These are phyloP conservation scores for Mus caroli DNA, from an alignment of 2,797 vertebrate species.

Conservation along the genomic window DNA sequence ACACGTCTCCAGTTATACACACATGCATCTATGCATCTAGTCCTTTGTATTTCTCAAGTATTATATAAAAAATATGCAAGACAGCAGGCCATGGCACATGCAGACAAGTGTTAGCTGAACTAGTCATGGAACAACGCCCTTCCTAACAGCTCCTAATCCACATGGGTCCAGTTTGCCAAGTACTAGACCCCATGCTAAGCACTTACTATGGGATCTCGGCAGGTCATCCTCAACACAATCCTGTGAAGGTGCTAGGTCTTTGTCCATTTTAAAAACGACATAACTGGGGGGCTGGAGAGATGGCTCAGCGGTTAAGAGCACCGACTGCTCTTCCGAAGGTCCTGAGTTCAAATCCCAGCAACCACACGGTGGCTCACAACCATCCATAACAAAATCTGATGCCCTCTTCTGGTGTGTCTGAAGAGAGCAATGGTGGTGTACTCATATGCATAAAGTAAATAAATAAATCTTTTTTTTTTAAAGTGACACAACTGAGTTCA, in stretches of 20 bases:
- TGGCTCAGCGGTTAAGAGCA: too few relatives aligned
- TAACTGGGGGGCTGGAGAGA: neutral
- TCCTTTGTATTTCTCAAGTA: neutral
- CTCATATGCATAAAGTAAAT: too few relatives aligned
- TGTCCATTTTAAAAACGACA: neutral
- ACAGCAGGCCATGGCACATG: neutral
- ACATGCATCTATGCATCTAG: rapidly evolving
- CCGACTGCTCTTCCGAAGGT: too few relatives aligned
- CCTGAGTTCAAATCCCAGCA: too few relatives aligned
- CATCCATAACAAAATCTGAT: too few relatives aligned
- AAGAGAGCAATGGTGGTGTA: too few relatives aligned
- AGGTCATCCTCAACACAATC: neutral
- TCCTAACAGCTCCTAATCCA: neutral
- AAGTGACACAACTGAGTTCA: neutral
- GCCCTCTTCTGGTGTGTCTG: too few relatives aligned
- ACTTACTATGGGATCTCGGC: neutral
- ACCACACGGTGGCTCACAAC: too few relatives aligned
- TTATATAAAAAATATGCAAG: neutral
- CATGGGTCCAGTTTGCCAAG: rapidly evolving
- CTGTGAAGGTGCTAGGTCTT: neutral
- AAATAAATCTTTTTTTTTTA: too few relatives aligned
- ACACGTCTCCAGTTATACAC: too few relatives aligned
- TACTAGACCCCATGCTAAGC: neutral
- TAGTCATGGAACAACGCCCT: neutral
- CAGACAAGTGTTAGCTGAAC: neutral